Conservation (phyloP, 2,888 invertebrate species). For the Sicus ferrugineus region DNA sequence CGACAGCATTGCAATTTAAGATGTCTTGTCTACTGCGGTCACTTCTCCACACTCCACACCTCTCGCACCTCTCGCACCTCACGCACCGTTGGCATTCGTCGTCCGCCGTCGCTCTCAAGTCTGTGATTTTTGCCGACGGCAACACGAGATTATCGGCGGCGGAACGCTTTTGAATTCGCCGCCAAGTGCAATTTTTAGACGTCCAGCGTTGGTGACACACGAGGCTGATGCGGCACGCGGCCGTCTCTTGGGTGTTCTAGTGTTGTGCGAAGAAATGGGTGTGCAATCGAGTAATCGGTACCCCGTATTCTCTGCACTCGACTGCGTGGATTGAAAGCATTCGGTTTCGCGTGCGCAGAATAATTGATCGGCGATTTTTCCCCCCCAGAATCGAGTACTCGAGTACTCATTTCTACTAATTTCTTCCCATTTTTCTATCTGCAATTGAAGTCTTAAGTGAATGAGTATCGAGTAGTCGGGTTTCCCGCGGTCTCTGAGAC, state of each 20-base stretch:
- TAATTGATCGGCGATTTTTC: too few relatives aligned
- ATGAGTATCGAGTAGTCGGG: too few relatives aligned
- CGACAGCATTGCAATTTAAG: slow-evolving; percentile 34
- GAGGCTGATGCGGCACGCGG: neutral
- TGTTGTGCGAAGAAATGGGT: neutral
- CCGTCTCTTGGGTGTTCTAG: neutral
- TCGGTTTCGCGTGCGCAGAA: too few relatives aligned
- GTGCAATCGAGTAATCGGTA: too few relatives aligned
- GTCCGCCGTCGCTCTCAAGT: slow-evolving; percentile 21
- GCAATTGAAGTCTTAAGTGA: too few relatives aligned
- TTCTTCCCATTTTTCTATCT: too few relatives aligned
- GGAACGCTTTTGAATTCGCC: slow-evolving; percentile 31
- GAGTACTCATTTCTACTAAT: too few relatives aligned
- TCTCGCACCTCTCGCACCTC: neutral
- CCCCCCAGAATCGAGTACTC: too few relatives aligned
- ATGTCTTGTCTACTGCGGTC: slow-evolving; percentile 23
- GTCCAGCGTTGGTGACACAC: slow-evolving; percentile 41
- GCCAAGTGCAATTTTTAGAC: slow-evolving; percentile 40
- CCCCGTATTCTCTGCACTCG: too few relatives aligned
- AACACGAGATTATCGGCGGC: slow-evolving; percentile 26
- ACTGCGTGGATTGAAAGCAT: too few relatives aligned
- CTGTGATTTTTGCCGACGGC: slow-evolving; percentile 22
- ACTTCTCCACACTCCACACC: slow-evolving; percentile 2
- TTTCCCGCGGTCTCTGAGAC: neutral
- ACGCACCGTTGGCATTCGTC: slow-evolving; percentile 24